A percentile compares a stretch with the other conserved stretches of the same genome.
Evolutionary conservation across 2,113 vertebrate genomes (phyloP).

Genomic region (Dicerorhinus sumatrensis): DNA sequence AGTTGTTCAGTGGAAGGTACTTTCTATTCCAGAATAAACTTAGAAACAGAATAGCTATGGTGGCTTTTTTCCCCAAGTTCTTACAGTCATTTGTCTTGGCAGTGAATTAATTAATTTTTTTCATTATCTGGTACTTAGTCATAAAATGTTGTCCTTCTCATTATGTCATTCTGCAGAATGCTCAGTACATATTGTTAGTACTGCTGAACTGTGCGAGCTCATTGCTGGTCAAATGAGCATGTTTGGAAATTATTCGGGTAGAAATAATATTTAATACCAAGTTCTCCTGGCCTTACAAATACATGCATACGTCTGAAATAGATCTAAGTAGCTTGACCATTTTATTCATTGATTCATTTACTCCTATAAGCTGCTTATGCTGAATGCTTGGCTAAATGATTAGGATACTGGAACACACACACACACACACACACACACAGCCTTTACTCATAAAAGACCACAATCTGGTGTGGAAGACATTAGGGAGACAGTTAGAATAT

Average conservation of each 20-base stretch:
- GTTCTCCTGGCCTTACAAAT: conserved; percentile 4
- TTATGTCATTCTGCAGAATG: conserved; percentile 49
- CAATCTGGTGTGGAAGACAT: background rate
- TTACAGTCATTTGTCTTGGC: conserved; percentile 69
- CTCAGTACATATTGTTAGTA: background rate
- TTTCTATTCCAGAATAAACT: conserved; percentile 66
- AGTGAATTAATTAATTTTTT: conserved; percentile 65
- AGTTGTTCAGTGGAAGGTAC: conserved; percentile 16
- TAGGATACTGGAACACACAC: background rate
- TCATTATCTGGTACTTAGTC: conserved; percentile 65
- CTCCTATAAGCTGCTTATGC: background rate
- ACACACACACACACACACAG: background rate
- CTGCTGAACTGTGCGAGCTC: background rate
- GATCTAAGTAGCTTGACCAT: background rate
- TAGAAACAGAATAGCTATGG: conserved; percentile 27
- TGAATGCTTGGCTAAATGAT: background rate
- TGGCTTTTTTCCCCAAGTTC: background rate
- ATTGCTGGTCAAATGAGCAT: background rate
- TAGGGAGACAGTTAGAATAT: background rate
- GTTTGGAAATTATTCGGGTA: background rate
- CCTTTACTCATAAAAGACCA: background rate
- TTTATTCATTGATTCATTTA: conserved; percentile 22
- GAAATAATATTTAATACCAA: background rate
- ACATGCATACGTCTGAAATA: background rate
- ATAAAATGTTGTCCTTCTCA: conserved; percentile 68